Evolutionary conservation across 2,888 invertebrate genomes (phyloP), one percentile per base, ranked within the genome.

Genomic region (Andrena flavipes): DNA sequence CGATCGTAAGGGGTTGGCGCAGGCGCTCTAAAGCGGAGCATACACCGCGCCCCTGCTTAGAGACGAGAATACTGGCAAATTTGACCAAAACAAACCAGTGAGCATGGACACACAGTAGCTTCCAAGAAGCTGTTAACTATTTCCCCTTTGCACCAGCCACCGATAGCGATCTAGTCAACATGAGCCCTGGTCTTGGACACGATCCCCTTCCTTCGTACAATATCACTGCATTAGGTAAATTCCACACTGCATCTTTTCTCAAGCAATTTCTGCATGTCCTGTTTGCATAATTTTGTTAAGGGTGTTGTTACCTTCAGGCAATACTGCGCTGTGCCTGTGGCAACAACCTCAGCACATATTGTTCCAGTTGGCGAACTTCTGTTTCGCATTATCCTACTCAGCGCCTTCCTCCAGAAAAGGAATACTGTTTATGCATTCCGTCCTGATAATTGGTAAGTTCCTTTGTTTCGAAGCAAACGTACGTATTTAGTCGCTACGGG

Each of bases 321-420:
- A 91, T 82, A 85, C 92, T 30, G 91, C 91, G 10, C 77, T 93
- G 33, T 93, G 93, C 72, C 85, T 93, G 69, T 97, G 97, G 97
- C 96, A 96, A 91, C 95, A 96, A 71, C 95, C 97, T 5, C 97
- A 97, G 92, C 97, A 97, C 94, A 95, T 95, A 74, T 92, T 96
- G 49, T 96, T 96, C 92, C 96, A 98, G 95, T 93, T 97, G 80
- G 97, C 97, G 23, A 97, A 98, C 93, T 95, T 96, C 81, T 96
- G 97, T 87, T 97, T 98, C 92, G 96, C 97, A 35, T 95, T 97
- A n/a, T 97, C 97, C 0, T 97, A 97, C 91, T 96, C 97, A 74
- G 96, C 97, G 10, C 97, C 97, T 20, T 96, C 96, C 88, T 96
- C 96, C 0, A 96, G 96, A 90, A 96, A 96, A 91, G 98, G 98